Conservation (phyloP, 1,140 invertebrate genomes). For the Dryas iulia region DNA sequence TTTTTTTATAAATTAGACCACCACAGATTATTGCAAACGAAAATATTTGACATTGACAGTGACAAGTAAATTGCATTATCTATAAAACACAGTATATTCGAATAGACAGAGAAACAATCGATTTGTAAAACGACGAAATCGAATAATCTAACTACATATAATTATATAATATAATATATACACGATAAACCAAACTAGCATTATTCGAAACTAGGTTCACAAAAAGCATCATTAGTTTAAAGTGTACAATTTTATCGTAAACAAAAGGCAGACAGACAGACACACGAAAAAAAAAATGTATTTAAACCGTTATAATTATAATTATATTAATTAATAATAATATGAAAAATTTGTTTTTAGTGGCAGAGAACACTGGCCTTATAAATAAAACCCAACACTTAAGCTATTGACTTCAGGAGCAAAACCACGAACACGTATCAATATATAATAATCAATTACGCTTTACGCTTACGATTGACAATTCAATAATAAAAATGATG, state of each 20-base stretch:
- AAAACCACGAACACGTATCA: background rate
- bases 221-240: background rate
- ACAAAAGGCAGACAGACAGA: background rate
- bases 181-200: background rate
- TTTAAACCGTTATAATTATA: no score
- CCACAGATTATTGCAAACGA: background rate
- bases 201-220: background rate
- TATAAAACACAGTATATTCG: slow-evolving; percentile 3
- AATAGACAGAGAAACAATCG: slow-evolving; percentile 9
- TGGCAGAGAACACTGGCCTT: background rate
- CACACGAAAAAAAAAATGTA: background rate
- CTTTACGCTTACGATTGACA: background rate
- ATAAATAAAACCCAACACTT: slow-evolving; percentile 1
- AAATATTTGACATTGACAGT: background rate
- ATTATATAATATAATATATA: background rate
- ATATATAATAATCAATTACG: background rate
- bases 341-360: background rate
- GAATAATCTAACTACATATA: background rate
- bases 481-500: background rate
- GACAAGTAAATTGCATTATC: background rate
- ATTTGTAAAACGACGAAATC: background rate
- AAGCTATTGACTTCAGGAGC: slow-evolving; percentile 1
- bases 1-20: slow-evolving; percentile 12
- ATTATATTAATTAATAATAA: no score
- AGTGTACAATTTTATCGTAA: slow-evolving; percentile 1